Evolutionary conservation across 2,888 invertebrate genomes (phyloP).

Genomic region (Antitype chi): DNA sequence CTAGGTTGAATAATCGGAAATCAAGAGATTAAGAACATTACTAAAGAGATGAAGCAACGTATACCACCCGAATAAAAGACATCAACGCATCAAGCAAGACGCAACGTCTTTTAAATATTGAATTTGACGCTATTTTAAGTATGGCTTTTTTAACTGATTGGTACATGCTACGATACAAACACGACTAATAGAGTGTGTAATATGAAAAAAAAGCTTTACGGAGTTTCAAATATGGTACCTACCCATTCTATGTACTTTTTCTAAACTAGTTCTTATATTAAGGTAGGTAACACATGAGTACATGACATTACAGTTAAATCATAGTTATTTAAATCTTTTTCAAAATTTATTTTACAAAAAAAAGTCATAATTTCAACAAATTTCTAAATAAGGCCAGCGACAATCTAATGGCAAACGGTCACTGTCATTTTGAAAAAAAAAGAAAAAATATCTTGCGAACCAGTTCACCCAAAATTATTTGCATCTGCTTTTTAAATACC

Average conservation of each 20-base stretch:
- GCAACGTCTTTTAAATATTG: background rate
- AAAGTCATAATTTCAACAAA: background rate
- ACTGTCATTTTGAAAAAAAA: constrained; percentile 47
- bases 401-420: constrained; percentile 54
- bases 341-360: background rate
- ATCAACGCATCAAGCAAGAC: constrained; percentile 72
- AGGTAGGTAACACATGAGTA: background rate
- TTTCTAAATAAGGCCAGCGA: constrained; percentile 19
- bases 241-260: background rate
- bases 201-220: background rate
- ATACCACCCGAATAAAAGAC: constrained; percentile 69
- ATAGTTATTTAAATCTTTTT: background rate
- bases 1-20: background rate
- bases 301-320: no score
- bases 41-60: background rate
- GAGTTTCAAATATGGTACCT: background rate
- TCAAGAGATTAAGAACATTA: background rate
- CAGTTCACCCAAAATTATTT: constrained; percentile 71
- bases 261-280: background rate
- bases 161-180: background rate
- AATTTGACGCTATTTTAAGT: background rate
- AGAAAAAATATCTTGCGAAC: constrained; percentile 52
- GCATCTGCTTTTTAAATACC: constrained; percentile 80
- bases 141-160: background rate
- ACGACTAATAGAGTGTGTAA: no score